Percentiles rank a stretch among this genome's conserved stretches.
phyloP scores from a whole-genome alignment of 2,113 vertebrate genomes.

The Cavia porcellus region DNA sequence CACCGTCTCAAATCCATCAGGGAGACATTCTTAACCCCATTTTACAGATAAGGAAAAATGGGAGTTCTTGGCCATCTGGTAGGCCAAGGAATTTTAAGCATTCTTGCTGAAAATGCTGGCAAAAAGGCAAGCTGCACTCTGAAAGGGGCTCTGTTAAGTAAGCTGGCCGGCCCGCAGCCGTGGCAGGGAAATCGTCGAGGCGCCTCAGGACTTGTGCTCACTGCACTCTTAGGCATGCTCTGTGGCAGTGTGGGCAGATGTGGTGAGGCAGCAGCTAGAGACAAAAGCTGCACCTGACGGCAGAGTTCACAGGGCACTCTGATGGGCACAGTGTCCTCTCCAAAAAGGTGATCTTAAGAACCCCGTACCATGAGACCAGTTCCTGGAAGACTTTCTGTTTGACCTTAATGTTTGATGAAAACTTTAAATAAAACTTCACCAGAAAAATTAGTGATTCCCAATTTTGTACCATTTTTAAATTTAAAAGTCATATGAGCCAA shows the following conservation, averaged over 20 bases:
- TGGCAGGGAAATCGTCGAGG: not conserved
- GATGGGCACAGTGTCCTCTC: not conserved
- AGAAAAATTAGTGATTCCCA: slow-evolving; percentile 11
- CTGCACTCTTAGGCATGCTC: not conserved
- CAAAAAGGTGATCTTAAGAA: not conserved
- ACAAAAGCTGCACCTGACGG: not conserved
- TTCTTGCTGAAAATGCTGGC: not conserved
- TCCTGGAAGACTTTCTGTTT: not conserved
- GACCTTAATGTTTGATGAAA: not conserved
- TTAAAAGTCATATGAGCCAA: not conserved
- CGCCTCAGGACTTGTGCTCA: not conserved
- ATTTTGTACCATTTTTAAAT: not conserved
- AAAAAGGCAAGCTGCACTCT: not conserved
- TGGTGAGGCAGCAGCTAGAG: not conserved
- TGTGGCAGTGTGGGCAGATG: not conserved
- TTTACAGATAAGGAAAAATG: not conserved
- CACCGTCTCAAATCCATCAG: not conserved
- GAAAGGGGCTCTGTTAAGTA: not conserved
- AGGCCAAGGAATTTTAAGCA: not conserved
- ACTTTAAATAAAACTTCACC: not conserved
- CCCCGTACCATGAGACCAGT: not conserved
- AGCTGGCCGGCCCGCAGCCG: not conserved
- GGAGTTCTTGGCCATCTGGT: not conserved
- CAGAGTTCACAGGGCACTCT: not conserved
- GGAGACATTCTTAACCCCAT: not conserved